phyloP scores from a whole-genome alignment of 2,113 vertebrate genomes.

The Dicaeum eximium region DNA sequence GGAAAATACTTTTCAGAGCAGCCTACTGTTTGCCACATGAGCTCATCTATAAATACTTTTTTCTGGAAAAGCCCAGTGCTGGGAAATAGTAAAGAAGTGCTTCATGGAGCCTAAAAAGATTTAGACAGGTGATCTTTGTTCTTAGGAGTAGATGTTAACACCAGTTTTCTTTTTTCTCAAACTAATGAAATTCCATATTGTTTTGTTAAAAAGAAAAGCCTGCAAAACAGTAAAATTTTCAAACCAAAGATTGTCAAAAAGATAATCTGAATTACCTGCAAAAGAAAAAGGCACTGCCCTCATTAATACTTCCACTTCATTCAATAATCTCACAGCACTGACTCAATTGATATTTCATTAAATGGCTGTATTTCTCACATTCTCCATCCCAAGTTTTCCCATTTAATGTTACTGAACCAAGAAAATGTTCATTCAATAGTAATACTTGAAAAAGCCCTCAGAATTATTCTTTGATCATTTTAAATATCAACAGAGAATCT shows the following conservation, averaged over 20 bases:
- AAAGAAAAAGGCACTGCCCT: constrained; percentile 15
- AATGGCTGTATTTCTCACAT: not conserved
- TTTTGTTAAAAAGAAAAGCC: not conserved
- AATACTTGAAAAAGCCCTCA: constrained; percentile 17
- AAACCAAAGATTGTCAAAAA: not conserved
- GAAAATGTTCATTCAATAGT: constrained; percentile 11
- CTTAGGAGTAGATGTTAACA: not conserved
- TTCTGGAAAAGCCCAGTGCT: not conserved
- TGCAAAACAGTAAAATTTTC: constrained; percentile 16
- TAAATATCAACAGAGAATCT: not conserved
- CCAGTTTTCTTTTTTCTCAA: not conserved
- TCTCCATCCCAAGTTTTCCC: not conserved
- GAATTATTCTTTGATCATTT: constrained; percentile 49
- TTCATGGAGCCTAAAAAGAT: not conserved
- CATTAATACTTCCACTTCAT: constrained; percentile 1
- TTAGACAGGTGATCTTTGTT: not conserved
- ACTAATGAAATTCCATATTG: not conserved
- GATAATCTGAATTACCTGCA: constrained; percentile 23
- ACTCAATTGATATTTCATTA: constrained; percentile 46
- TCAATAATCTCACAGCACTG: not conserved
- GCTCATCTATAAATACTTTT: not conserved
- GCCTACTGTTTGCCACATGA: not conserved
- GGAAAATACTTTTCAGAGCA: not conserved
- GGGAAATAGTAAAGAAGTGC: not conserved
- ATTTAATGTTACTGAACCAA: constrained; percentile 8